Evolutionary conservation across 2,113 vertebrate genomes (phyloP).

Genomic region (Oncorhynchus masou): DNA sequence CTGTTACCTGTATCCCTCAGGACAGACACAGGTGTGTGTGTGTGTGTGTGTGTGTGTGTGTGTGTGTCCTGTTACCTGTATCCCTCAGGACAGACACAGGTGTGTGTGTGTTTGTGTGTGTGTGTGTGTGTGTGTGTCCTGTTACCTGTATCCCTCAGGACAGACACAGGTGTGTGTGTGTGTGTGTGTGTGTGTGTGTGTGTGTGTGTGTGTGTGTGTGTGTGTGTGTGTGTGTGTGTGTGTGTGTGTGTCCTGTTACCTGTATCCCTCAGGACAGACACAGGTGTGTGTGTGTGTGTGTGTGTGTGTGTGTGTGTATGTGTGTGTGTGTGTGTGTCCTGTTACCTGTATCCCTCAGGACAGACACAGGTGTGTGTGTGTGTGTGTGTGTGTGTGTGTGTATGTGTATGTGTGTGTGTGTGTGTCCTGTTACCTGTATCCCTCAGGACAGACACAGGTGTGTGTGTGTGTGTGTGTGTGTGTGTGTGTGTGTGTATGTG

Average conservation of each 20-base stretch:
- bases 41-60: conserved; percentile 12
- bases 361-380: conserved; percentile 83
- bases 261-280: conserved; percentile 91
- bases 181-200: too few species aligned
- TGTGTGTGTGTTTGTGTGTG: conserved; percentile 59
- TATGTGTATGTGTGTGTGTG: conserved; percentile 15
- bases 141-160: conserved; percentile 91
- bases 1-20: conserved; percentile 89
- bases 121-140: conserved; percentile 8
- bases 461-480: conserved; percentile 39
- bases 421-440: conserved; percentile 82
- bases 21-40: conserved; percentile 85
- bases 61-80: conserved; percentile 80
- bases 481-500: conserved; percentile 10
- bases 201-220: neutral
- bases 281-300: conserved; percentile 74
- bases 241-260: conserved; percentile 66
- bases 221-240: conserved; percentile 7
- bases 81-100: conserved; percentile 89
- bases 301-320: neutral
- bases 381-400: neutral
- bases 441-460: conserved; percentile 90
- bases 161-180: conserved; percentile 93
- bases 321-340: conserved; percentile 8
- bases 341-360: conserved; percentile 91